Base-by-base conservation (phyloP, 2,797 vertebrate genomes). In the Sylvia borin region DNA sequence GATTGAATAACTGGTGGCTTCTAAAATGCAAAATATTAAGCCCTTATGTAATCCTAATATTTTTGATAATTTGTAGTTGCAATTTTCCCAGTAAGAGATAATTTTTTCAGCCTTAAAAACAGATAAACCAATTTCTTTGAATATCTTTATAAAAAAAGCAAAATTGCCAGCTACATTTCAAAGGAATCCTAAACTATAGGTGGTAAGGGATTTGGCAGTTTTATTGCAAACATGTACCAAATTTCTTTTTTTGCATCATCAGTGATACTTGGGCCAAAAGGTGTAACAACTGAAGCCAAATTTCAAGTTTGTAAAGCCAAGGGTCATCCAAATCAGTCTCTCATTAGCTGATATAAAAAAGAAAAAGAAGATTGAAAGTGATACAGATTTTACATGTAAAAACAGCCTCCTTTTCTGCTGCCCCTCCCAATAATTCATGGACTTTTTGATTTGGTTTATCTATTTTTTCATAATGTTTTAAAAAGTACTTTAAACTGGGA, bases 11-110 rank as follows among this genome's bases (percentile, higher is more conserved):
- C 43, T 70, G 55, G 25, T 27, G 9, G 5, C 38, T 53, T 71
- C 6, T 81, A 60, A 88, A 88, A 80, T n/a, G 9, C 3, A 67
- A 85, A 85, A 65, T 36, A 71, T 50, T 21, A 67, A 55, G 34
- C 4, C 2, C 4, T 55, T 60, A 57, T 0, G 0, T 55, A 79
- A 55, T 27, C 15, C 11, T 57, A 45, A 7, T 40, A 71, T 42
- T 85, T 91, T 57, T 27, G 14, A 74, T 16, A 74, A 64, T 74
- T 50, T 57, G 7, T 72, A 17, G 14, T 4, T 29, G 10, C 25
- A 25, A 20, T 90, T 84, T 87, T 77, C 15, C 29, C 9, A 36
- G 14, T 57, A 76, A 45, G 1, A 85, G 12, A 38, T 45, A 38
- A 31, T 43, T 76, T 53, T 77, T 2, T 57, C 7, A 67, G 26